A percentile compares a stretch with the other conserved stretches of the same genome.
Evolutionary conservation across 2,888 invertebrate species (phyloP).

Genomic region (Macrosiphum euphorbiae): DNA sequence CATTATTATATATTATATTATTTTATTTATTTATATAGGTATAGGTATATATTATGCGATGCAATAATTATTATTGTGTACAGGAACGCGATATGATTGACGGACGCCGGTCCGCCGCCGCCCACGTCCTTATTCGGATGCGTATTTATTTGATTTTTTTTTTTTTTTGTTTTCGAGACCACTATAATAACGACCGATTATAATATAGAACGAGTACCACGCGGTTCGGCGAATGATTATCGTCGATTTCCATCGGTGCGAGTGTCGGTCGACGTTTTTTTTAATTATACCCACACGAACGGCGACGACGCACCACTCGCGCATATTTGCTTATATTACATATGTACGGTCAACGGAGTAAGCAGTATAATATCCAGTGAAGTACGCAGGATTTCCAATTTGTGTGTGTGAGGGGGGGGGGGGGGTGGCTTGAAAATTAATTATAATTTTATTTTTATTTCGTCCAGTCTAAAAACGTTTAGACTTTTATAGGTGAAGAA

Average conservation of each 20-base stretch:
- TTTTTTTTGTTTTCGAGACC: background rate
- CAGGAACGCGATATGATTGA: constrained; percentile 19
- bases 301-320: background rate
- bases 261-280: constrained; percentile 11
- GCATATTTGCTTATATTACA: no score
- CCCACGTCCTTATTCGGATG: background rate
- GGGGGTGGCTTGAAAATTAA: no score
- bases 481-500: no score
- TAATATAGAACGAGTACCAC: background rate
- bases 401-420: no score
- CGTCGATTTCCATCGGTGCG: background rate
- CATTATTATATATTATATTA: background rate
- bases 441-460: no score
- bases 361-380: background rate
- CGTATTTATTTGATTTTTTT: background rate
- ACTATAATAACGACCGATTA: background rate
- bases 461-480: no score
- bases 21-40: background rate
- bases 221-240: constrained; percentile 4
- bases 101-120: background rate
- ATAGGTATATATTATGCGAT: background rate
- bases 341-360: background rate
- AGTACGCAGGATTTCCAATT: background rate
- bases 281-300: constrained; percentile 13
- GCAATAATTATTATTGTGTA: background rate